These are phyloP conservation scores for Galeopterus variegatus DNA, from an alignment of 2,113 vertebrate genomes.

Conservation along the genomic window DNA sequence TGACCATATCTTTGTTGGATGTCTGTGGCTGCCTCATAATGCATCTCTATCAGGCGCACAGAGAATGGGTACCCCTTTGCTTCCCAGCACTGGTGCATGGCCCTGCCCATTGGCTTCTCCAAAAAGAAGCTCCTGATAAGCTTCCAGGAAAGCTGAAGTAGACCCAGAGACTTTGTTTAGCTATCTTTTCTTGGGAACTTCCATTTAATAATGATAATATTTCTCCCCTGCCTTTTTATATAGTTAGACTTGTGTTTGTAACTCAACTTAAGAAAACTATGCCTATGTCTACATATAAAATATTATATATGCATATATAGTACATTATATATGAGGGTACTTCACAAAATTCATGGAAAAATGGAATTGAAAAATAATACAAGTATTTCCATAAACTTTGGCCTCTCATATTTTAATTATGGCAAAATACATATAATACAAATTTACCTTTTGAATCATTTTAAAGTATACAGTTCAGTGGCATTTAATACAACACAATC, in stretches of 20 bases:
- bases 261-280: background rate
- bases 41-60: background rate
- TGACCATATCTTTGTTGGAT: background rate
- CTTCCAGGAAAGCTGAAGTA: background rate
- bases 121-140: background rate
- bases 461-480: too few species aligned
- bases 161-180: background rate
- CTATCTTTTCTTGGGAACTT: background rate
- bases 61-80: background rate
- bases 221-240: background rate
- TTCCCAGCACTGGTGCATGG: background rate
- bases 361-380: too few species aligned
- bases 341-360: too few species aligned
- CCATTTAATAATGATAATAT: background rate
- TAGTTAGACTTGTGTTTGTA: background rate
- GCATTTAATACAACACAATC: too few species aligned
- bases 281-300: too few species aligned
- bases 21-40: background rate
- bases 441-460: too few species aligned
- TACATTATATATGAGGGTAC: too few species aligned
- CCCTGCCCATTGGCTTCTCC: background rate
- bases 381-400: too few species aligned
- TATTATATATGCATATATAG: background rate
- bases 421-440: too few species aligned
- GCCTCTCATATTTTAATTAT: too few species aligned